These are phyloP conservation scores for Hyles vespertilio DNA, from an alignment of 1,140 invertebrate genomes.

Conservation along the genomic window DNA sequence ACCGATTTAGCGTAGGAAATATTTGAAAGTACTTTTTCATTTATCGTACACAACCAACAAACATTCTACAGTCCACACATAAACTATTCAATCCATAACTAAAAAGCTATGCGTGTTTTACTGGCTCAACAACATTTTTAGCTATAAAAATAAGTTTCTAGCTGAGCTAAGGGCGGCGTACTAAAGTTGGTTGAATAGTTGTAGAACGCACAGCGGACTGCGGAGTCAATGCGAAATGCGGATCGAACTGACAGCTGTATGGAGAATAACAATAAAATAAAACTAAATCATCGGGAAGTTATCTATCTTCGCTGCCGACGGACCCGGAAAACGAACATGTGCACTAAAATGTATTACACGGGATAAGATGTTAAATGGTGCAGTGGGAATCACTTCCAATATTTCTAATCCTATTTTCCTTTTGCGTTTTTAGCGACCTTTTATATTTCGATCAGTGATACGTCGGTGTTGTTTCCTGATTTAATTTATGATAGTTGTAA, in stretches of 20 bases:
- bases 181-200: conserved; percentile 14
- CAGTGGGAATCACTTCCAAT: conserved; percentile 39
- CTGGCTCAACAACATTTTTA: background rate
- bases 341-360: conserved; percentile 57
- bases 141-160: background rate
- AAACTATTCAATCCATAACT: background rate
- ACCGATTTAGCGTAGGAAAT: too few species aligned
- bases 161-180: background rate
- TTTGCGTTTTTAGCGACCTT: conserved; percentile 9
- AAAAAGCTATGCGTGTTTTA: background rate
- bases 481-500: too few species aligned
- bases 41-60: too few species aligned
- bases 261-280: conserved; percentile 72
- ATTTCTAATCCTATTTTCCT: conserved; percentile 38
- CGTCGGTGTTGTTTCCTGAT: too few species aligned
- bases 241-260: conserved; percentile 46
- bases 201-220: conserved; percentile 16
- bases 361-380: conserved; percentile 62
- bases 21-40: too few species aligned
- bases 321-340: conserved; percentile 55
- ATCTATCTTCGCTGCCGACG: conserved; percentile 59
- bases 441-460: too few species aligned
- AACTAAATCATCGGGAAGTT: conserved; percentile 73
- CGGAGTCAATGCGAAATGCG: conserved; percentile 29
- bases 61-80: too few species aligned